These are phyloP conservation scores for Callionymus lyra DNA, from an alignment of 2,113 vertebrate genomes.

Conservation along the genomic window DNA sequence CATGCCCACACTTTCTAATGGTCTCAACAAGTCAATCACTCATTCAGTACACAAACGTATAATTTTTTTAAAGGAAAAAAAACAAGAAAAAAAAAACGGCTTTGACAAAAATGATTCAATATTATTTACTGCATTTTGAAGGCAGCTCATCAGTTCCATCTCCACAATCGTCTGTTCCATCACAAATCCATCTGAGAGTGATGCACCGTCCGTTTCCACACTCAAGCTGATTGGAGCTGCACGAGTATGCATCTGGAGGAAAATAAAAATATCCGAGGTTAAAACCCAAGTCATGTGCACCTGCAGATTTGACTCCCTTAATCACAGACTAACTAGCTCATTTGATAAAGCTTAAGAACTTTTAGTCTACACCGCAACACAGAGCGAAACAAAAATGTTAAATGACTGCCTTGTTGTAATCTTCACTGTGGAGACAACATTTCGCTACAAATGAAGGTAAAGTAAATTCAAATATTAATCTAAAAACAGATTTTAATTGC, in stretches of 20 bases:
- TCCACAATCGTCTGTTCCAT: constrained; percentile 68
- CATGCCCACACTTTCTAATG: background rate
- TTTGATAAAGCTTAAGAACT: too few relatives aligned
- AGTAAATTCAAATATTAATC: too few relatives aligned
- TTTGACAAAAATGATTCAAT: too few relatives aligned
- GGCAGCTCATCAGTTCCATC: constrained; percentile 72
- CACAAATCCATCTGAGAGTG: constrained; percentile 74
- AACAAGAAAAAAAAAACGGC: too few relatives aligned
- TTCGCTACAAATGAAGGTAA: too few relatives aligned
- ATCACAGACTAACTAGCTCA: too few relatives aligned
- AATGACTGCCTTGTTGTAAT: background rate
- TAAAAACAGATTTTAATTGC: too few relatives aligned
- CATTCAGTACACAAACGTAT: background rate
- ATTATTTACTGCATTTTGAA: constrained; percentile 66
- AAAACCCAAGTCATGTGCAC: too few relatives aligned
- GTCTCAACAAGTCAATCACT: background rate
- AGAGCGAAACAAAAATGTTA: background rate
- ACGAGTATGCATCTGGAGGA: constrained; percentile 42
- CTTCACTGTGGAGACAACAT: too few relatives aligned
- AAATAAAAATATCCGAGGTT: constrained; percentile 4
- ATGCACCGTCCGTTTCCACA: constrained; percentile 73
- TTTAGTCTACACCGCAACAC: constrained; percentile 2
- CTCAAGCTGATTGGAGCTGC: constrained; percentile 59
- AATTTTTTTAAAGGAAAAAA: background rate
- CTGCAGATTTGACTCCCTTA: too few relatives aligned